Evolutionary conservation across 2,113 vertebrate species (phyloP).

Genomic region (Ochotona curzoniae): DNA sequence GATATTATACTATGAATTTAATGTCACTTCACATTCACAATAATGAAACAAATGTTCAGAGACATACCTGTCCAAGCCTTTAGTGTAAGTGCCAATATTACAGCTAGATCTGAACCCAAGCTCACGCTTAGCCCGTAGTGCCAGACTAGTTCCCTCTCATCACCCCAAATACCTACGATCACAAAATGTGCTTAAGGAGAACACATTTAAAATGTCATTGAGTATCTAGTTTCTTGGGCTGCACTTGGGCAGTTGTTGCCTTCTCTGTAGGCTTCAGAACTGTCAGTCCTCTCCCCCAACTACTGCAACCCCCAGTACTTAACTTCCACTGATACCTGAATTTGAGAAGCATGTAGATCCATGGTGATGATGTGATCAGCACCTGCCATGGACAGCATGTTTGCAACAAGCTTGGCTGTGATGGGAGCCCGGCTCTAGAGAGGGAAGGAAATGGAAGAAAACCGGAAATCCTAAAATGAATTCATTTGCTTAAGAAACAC

Average conservation of each 20-base stretch:
- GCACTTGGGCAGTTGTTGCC: not conserved
- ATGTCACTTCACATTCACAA: not conserved
- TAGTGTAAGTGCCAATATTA: not conserved
- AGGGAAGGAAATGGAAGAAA: not conserved
- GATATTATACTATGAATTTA: conserved; percentile 36
- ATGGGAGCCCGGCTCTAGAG: conserved; percentile 97
- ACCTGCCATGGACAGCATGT: conserved; percentile 98
- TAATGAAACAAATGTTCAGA: conserved; percentile 33
- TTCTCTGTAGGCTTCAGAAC: not conserved
- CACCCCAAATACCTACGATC: not conserved
- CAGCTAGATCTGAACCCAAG: not conserved
- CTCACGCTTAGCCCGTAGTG: not conserved
- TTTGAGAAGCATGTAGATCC: conserved; percentile 99
- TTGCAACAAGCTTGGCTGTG: conserved; percentile 98
- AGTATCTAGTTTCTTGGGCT: not conserved
- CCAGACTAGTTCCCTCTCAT: not conserved
- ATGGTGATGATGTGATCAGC: conserved; percentile 99
- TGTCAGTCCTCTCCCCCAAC: not conserved
- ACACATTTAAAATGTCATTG: not conserved
- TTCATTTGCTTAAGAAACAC: conserved; percentile 56
- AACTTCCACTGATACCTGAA: conserved; percentile 90
- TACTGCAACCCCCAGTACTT: not conserved
- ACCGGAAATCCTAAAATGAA: conserved; percentile 35
- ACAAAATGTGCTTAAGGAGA: not conserved
- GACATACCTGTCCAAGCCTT: not conserved